Evolutionary conservation across 2,888 invertebrate genomes (phyloP).

Genomic region (Morinoia aosen): DNA sequence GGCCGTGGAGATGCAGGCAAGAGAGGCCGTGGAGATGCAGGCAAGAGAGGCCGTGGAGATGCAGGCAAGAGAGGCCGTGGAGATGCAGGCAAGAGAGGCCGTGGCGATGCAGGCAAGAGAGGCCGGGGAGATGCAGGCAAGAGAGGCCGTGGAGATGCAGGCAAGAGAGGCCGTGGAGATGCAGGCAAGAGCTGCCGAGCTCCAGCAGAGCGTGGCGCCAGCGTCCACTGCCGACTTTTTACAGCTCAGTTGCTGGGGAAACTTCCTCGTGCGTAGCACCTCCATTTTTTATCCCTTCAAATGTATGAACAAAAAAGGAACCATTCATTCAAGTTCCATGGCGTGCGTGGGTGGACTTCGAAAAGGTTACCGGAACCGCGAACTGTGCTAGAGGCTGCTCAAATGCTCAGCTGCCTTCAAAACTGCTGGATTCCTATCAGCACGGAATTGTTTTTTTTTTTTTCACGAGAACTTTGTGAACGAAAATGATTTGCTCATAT

Average conservation of each 20-base stretch:
- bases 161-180: not conserved
- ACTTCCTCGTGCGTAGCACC: conserved; percentile 44
- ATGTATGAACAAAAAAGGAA: conserved; percentile 42
- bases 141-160: not conserved
- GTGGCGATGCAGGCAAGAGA: not conserved
- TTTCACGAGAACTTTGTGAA: not conserved
- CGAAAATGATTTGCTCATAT: not conserved
- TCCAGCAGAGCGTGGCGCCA: conserved; percentile 35
- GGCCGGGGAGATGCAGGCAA: not conserved
- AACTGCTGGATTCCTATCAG: not conserved
- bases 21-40: not conserved
- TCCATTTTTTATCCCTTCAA: conserved; percentile 31
- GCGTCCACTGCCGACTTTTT: conserved; percentile 24
- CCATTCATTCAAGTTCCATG: conserved; percentile 23
- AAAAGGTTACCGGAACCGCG: conserved; percentile 34
- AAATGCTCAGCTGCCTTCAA: not conserved
- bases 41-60: not conserved
- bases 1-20: too few relatives aligned
- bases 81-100: not conserved
- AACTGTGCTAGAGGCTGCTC: not conserved
- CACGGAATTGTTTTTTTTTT: not conserved
- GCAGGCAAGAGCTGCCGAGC: not conserved
- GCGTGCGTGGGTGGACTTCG: conserved; percentile 25
- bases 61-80: not conserved
- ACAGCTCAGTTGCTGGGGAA: conserved; percentile 21